Percentiles rank a stretch among this genome's conserved stretches.
Evolutionary conservation across 64 coral and sea anemone genomes (phyloP).

Genomic region (Montipora sp.): DNA sequence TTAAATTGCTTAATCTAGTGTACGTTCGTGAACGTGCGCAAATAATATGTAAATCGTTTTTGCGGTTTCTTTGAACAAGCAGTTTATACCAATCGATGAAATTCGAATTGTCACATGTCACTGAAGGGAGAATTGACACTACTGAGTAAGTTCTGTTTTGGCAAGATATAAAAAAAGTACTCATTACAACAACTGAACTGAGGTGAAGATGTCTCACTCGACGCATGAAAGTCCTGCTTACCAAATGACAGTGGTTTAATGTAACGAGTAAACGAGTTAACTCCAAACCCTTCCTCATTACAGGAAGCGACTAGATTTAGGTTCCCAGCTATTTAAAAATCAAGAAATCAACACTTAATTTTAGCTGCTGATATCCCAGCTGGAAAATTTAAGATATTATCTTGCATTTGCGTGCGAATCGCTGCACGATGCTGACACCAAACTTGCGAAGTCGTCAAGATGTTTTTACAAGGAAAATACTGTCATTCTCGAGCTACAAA

Average conservation of each 20-base stretch:
- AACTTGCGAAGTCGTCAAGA: background rate
- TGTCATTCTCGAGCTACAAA: background rate
- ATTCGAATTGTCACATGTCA: background rate
- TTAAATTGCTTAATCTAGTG: background rate
- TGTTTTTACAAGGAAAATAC: background rate
- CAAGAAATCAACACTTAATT: slow-evolving; percentile 38
- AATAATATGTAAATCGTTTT: slow-evolving; percentile 1
- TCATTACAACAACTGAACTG: background rate
- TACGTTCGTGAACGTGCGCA: background rate
- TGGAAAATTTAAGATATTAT: slow-evolving; percentile 50
- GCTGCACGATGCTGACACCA: background rate
- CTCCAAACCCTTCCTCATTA: background rate
- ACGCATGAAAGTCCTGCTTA: background rate
- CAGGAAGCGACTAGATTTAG: background rate
- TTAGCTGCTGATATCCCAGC: slow-evolving; percentile 15
- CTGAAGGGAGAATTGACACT: background rate
- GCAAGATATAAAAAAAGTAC: background rate
- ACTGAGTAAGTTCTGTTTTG: slow-evolving; percentile 5
- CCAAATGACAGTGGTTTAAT: background rate
- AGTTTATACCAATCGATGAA: slow-evolving; percentile 29
- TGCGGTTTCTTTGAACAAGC: slow-evolving; percentile 49
- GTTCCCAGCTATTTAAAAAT: background rate
- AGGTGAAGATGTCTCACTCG: background rate
- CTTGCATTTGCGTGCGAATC: background rate
- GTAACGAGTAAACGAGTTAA: background rate